Base-by-base conservation (phyloP, 2,113 vertebrate genomes). In the Hucho hucho region DNA sequence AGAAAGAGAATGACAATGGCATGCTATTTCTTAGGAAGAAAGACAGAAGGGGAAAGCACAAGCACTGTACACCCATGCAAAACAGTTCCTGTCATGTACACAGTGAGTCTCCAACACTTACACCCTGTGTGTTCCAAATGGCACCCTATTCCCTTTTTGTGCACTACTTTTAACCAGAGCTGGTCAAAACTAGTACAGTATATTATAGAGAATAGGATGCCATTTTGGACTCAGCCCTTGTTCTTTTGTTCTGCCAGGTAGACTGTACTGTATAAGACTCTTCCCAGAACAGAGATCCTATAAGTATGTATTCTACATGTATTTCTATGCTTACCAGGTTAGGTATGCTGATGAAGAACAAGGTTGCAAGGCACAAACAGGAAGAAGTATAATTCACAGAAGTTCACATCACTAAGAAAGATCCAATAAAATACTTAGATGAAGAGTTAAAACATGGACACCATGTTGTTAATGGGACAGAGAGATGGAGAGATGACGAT, bases 61-160 rank as follows among this genome's bases (percentile, higher is more conserved):
- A 59, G 56, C 58, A 61, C 6, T 61, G 53, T 11, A 53, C 20
- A 9, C 65, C 73, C 83, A 77, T 82, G 83, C 85, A 77, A 79
- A 83, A 83, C 69, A 58, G 75, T n/a, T 77, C 24, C 79, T 82
- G 85, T 80, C 86, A 81, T 79, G 84, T 76, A 53, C 49, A 18
- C 9, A 71, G 6, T 70, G 67, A n/a, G 18, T 61, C 20, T 61
- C 13, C 14, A 29, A 28, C n/a, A 65, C 64, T 65, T 18, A 14
- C 49, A 53, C 49, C 11, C 4, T 53, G 16, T 11, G 37, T 18
- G 14, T 53, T 6, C 49, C 49, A 53, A 53, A 53, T 53, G 49
- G 49, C 49, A 18, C 49, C 16, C 16, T 53, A 53, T 16, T 53
- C 16, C 14, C 49, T 18, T 18, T 14, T 4, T 53, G 13, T 53